Evolutionary conservation across 2,888 invertebrate species (phyloP).

Genomic region (Mantis religiosa): DNA sequence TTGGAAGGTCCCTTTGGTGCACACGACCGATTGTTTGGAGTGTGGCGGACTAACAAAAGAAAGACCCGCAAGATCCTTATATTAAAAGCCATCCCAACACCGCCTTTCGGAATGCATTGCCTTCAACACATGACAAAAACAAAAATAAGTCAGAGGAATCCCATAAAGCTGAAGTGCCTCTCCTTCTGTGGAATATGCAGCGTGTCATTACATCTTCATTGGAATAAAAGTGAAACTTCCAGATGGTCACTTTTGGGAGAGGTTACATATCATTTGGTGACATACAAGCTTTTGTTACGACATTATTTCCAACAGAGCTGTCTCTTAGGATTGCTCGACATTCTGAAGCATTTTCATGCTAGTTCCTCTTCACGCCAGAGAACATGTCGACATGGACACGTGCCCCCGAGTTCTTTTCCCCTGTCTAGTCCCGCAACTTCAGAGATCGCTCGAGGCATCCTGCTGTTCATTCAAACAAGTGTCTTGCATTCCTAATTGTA

Average conservation of each 20-base stretch:
- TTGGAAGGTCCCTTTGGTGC: too few relatives aligned
- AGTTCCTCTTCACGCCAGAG: background rate
- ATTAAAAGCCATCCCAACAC: too few relatives aligned
- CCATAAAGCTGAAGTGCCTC: background rate
- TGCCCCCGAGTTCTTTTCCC: background rate
- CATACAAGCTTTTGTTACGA: background rate
- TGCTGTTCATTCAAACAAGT: background rate
- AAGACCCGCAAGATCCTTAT: too few relatives aligned
- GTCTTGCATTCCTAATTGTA: background rate
- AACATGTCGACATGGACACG: background rate
- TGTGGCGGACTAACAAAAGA: too few relatives aligned
- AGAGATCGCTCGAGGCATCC: background rate
- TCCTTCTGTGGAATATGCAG: too few relatives aligned
- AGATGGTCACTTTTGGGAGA: too few relatives aligned
- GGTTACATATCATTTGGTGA: too few relatives aligned
- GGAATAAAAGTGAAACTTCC: too few relatives aligned
- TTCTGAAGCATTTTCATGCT: background rate
- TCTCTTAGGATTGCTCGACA: background rate
- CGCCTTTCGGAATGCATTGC: too few relatives aligned
- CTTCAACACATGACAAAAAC: background rate
- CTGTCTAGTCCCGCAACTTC: background rate
- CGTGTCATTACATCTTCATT: too few relatives aligned
- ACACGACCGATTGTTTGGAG: too few relatives aligned
- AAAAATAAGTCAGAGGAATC: background rate
- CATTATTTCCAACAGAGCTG: background rate